Base-by-base conservation (phyloP, 2,797 vertebrate species). In the Sebastes cheni region DNA sequence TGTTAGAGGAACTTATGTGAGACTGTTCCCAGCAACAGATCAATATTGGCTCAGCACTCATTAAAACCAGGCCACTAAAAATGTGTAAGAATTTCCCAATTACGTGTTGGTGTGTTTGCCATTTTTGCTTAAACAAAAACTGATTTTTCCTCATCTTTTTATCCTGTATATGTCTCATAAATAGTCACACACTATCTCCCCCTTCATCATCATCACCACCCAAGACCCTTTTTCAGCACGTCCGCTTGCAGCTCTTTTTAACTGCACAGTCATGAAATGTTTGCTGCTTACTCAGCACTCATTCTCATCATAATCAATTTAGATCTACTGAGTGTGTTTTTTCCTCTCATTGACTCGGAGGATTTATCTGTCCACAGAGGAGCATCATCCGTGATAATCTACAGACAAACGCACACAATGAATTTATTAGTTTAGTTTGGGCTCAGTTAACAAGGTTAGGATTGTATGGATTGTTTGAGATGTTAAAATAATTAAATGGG, bases 251-350 rank as follows among this genome's bases (percentile, higher is more conserved):
- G 85, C 80, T 80, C 79, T 89, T 86, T 84, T 71, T 81, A 93
- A 88, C 81, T 90, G 93, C 89, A 75, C 76, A 67, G 88, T 91
- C 91, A 86, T 93, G 86, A 94, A 89, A 87, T 87, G 80, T 81
- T 81, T 62, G 79, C 80, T 89, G 87, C 85, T 29, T 69, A 67
- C 82, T 94, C 93, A 94, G 93, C 94, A 92, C 82, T 92, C 80
- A 78, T 88, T 82, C 67, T 75, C 68, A 81, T 88, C 80, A 88
- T 87, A 86, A 93, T 93, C 92, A 93, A 90, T 94, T 86, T 67
- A 83, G 71, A 90, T 85, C 64, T 81, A 65, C 87, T 90, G 84
- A 86, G 82, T 84, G 74, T 75, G 25, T 76, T 42, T 76, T 82
- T 81, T 79, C 66, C 67, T 65, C 55, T 83, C 36, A 72, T 82